A percentile compares a stretch with the other conserved stretches of the same genome.
These are phyloP conservation scores for Leptopilina boulardi DNA, from an alignment of 1,140 invertebrate species.

Conservation along the genomic window DNA sequence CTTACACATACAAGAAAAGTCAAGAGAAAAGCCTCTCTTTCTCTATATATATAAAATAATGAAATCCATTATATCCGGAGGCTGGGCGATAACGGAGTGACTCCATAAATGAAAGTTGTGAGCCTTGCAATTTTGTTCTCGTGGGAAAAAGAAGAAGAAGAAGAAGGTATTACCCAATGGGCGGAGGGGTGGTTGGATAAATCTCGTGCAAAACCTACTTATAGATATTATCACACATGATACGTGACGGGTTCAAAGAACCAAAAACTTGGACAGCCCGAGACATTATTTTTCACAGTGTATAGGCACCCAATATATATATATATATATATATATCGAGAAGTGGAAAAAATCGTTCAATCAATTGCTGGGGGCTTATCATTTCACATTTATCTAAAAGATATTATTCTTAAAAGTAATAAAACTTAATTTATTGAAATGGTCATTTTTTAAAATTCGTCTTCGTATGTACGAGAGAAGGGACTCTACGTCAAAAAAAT, in stretches of 20 bases:
- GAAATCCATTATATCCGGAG: slow-evolving; percentile 28
- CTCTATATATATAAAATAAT: slow-evolving; percentile 15
- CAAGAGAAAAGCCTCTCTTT: too few relatives aligned
- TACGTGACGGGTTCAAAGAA: slow-evolving; percentile 25
- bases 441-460: too few relatives aligned
- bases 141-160: not conserved
- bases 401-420: too few relatives aligned
- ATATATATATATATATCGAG: not conserved
- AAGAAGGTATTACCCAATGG: too few relatives aligned
- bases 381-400: not conserved
- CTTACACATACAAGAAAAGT: too few relatives aligned
- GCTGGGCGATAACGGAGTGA: not conserved
- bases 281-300: not conserved
- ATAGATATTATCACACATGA: slow-evolving; percentile 15
- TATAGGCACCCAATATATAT: not conserved
- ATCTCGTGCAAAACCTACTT: slow-evolving; percentile 24
- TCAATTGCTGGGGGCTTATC: not conserved
- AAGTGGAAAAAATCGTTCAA: not conserved
- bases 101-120: slow-evolving; percentile 24
- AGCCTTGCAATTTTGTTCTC: slow-evolving; percentile 19
- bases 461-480: too few relatives aligned
- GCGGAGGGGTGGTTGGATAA: not conserved
- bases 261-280: not conserved
- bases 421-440: too few relatives aligned
- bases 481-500: too few relatives aligned